Percentiles rank a stretch among this genome's conserved stretches.
phyloP scores from a whole-genome alignment of 2,888 invertebrate species.

The Phasia obesa region DNA sequence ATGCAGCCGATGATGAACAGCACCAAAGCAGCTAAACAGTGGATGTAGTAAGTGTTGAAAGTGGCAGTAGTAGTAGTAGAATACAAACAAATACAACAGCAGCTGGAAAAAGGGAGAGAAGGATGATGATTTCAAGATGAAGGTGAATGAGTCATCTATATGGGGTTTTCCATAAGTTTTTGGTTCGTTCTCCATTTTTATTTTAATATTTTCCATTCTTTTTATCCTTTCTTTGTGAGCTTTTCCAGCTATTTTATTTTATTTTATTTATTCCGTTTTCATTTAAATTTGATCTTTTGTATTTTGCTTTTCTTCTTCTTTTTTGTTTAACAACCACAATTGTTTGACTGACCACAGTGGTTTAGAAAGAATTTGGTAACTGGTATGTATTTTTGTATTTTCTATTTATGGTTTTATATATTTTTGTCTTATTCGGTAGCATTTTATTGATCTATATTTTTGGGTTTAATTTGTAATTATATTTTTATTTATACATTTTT shows the following conservation, averaged over 20 bases:
- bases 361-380: background rate
- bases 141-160: slow-evolving; percentile 44
- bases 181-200: background rate
- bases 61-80: slow-evolving; percentile 51
- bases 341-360: background rate
- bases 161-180: background rate
- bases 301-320: background rate
- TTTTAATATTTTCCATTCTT: slow-evolving; percentile 11
- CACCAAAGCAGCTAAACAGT: slow-evolving; percentile 68
- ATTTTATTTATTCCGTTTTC: slow-evolving; percentile 2
- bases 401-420: background rate
- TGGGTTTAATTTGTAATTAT: slow-evolving; percentile 48
- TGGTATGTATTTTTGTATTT: slow-evolving; percentile 4
- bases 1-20: slow-evolving; percentile 76
- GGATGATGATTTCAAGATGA: slow-evolving; percentile 71
- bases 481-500: slow-evolving; percentile 53
- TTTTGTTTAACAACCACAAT: background rate
- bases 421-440: slow-evolving; percentile 41
- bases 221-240: background rate
- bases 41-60: slow-evolving; percentile 61
- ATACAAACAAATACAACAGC: slow-evolving; percentile 51
- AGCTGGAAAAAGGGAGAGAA: slow-evolving; percentile 46
- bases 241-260: slow-evolving; percentile 28
- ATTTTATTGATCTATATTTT: slow-evolving; percentile 54
- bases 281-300: background rate